Base-by-base conservation (phyloP, 2,113 vertebrate genomes). In the Carettochelys insculpta region DNA sequence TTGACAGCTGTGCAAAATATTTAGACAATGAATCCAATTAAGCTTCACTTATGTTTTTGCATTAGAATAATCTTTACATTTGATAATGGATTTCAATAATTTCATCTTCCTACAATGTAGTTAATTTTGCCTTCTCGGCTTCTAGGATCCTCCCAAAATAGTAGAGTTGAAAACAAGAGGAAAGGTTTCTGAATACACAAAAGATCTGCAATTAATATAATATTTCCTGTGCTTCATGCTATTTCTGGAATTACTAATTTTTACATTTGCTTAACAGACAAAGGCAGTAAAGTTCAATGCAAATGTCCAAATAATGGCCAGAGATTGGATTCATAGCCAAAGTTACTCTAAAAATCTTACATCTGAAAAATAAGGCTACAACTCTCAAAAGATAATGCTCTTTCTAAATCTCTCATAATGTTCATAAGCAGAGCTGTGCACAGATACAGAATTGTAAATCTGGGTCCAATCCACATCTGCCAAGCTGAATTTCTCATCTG, bases 1-100 rank as follows among this genome's bases (percentile, higher is more conserved):
- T 92, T 89, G 76, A 92, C 56, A 92, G 47, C 45, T 90, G 61
- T 84, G 38, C 53, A 85, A 80, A 82, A 71, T 81, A 78, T 94
- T 92, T 96, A 91, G 94, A 90, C 65, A 91, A 95, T 50, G 5
- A 85, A 92, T 83, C 34, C 53, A 47, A 86, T 94, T 85, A 85
- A 89, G 94, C 77, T 27, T 73, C 12, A 1, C 22, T 94, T 92
- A 88, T 1, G 29, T 4, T 77, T 82, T 78, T 85, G 29, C 1
- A 48, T 86, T 92, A 3, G 75, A n/a, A 92, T 38, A 16, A 71
- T 78, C 38, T 92, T 77, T 85, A 56, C 14, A 43, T 85, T 81
- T 94, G 54, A 89, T 31, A 83, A 80, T 80, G 3, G 5, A 2
- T 83, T 94, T 91, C 1, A 71, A n/a, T 56, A 14, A 86, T 87